These are phyloP conservation scores for Acrobasis suavella DNA, from an alignment of 2,888 invertebrate species.

Conservation along the genomic window DNA sequence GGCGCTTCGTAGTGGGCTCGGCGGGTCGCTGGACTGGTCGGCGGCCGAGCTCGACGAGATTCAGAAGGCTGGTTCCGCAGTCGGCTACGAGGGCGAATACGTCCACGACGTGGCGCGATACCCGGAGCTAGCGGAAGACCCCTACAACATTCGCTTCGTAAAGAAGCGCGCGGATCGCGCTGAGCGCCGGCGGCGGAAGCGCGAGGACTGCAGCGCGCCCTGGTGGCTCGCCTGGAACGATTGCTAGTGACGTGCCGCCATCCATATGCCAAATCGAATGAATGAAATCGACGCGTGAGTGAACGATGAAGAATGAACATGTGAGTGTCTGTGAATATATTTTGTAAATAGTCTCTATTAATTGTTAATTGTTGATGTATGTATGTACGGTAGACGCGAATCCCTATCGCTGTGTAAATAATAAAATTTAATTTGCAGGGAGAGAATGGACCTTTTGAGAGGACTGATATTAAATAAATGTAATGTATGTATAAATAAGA, in stretches of 20 bases:
- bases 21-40: slow-evolving; percentile 92
- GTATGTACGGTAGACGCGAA: slow-evolving; percentile 81
- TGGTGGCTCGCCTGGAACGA: slow-evolving; percentile 77
- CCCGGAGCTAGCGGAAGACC: slow-evolving; percentile 97
- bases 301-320: slow-evolving; percentile 66
- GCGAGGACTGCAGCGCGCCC: slow-evolving; percentile 75
- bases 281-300: slow-evolving; percentile 62
- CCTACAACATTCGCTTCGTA: slow-evolving; percentile 95
- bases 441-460: slow-evolving; percentile 83
- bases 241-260: slow-evolving; percentile 78
- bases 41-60: slow-evolving; percentile 94
- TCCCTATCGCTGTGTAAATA: slow-evolving; percentile 83
- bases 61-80: slow-evolving; percentile 90
- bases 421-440: slow-evolving; percentile 81
- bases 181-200: slow-evolving; percentile 88
- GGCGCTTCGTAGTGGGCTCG: slow-evolving; percentile 88
- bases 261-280: slow-evolving; percentile 80
- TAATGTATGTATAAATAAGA: slow-evolving; percentile 82
- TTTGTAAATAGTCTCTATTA: slow-evolving; percentile 82
- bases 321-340: slow-evolving; percentile 71
- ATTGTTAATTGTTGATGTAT: slow-evolving; percentile 83
- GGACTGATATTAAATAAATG: slow-evolving; percentile 83
- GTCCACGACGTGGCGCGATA: slow-evolving; percentile 94
- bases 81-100: slow-evolving; percentile 95
- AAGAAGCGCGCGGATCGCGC: slow-evolving; percentile 89